Evolutionary conservation across 2,113 vertebrate species (phyloP).

Genomic region (Alosa alosa): DNA sequence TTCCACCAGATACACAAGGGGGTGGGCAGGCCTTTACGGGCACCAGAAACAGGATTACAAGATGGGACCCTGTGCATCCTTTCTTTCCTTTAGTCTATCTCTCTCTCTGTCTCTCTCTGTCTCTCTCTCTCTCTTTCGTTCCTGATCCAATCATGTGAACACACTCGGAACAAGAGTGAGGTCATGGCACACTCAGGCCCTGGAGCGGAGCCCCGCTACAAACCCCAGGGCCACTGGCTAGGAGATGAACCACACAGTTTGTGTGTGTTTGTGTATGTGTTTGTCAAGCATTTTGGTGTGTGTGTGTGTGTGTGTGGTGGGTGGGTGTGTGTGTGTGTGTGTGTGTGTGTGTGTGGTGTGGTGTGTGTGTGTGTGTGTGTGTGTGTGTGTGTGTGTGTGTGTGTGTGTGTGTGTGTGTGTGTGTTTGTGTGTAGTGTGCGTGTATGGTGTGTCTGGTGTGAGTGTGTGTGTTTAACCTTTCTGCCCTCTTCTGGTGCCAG

Average conservation of each 20-base stretch:
- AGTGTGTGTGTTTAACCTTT: slow-evolving; percentile 61
- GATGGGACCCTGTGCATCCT: background rate
- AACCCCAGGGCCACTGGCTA: slow-evolving; percentile 21
- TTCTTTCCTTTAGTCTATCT: background rate
- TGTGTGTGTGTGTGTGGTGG: background rate
- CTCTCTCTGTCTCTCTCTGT: slow-evolving; percentile 24
- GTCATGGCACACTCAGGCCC: slow-evolving; percentile 43
- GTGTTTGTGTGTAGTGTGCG: slow-evolving; percentile 42
- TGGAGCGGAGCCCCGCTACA: slow-evolving; percentile 38
- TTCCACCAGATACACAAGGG: background rate
- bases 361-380: background rate
- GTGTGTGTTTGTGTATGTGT: background rate
- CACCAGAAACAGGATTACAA: background rate
- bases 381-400: slow-evolving; percentile 26
- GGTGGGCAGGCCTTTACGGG: background rate
- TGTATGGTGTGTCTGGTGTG: slow-evolving; percentile 17
- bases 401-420: background rate
- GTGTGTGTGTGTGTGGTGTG: background rate
- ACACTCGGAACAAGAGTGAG: slow-evolving; percentile 55
- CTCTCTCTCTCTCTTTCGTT: slow-evolving; percentile 47
- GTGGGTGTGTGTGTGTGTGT: background rate
- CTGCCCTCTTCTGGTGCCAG: slow-evolving; percentile 50
- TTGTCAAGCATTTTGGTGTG: background rate
- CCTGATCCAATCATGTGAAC: slow-evolving; percentile 62
- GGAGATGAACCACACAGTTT: background rate